A percentile compares a stretch with the other conserved stretches of the same genome.
phyloP scores from a whole-genome alignment of 1,140 invertebrate species.

The Pogonomyrmex californicus region DNA sequence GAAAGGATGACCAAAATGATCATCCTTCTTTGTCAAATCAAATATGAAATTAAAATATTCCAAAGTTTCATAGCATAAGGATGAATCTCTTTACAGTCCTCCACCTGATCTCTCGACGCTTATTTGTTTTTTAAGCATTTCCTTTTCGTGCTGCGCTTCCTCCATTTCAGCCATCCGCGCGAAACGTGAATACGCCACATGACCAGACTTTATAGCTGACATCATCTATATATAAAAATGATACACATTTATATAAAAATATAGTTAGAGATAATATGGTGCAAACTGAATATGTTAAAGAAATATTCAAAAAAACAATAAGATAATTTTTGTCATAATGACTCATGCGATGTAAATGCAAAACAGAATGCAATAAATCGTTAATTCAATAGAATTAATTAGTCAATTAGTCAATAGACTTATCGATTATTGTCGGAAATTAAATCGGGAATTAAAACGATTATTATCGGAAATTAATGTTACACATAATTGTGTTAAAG shows the following conservation, averaged over 20 bases:
- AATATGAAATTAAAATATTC: conserved; percentile 19
- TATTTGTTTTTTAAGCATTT: conserved; percentile 92
- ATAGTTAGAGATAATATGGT: conserved; percentile 10
- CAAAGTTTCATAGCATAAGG: conserved; percentile 18
- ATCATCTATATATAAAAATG: conserved; percentile 92
- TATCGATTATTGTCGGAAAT: not conserved
- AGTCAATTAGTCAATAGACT: too few relatives aligned
- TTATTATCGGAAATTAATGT: not conserved
- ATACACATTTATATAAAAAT: not conserved
- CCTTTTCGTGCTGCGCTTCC: conserved; percentile 93
- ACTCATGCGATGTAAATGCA: conserved; percentile 14
- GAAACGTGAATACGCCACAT: conserved; percentile 96
- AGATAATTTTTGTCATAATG: not conserved
- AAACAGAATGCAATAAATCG: not conserved
- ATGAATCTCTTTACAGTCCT: conserved; percentile 90
- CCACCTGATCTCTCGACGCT: conserved; percentile 97
- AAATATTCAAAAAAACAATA: not conserved
- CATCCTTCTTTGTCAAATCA: not conserved
- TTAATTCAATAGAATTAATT: not conserved
- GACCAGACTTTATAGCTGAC: conserved; percentile 98
- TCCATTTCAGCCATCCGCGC: conserved; percentile 97
- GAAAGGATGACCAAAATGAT: too few relatives aligned
- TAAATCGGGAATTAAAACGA: too few relatives aligned
- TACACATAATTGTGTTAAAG: not conserved
- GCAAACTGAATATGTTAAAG: not conserved